phyloP scores from a whole-genome alignment of 2,888 invertebrate genomes.

The Nomada goodeniana region DNA sequence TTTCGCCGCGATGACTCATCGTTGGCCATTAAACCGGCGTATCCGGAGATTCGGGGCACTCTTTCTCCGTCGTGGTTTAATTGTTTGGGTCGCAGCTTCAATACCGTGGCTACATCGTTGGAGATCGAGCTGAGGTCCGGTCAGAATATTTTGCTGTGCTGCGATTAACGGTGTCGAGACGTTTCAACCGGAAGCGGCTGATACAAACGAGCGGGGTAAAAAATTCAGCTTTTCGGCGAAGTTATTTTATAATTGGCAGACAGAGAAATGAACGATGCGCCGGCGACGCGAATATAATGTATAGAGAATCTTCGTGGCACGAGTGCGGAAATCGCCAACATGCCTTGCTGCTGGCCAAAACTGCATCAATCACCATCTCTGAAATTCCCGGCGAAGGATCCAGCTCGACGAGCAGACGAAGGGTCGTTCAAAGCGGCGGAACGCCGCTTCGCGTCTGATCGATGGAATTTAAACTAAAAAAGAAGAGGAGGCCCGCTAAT shows the following conservation, averaged over 20 bases:
- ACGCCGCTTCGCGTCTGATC: constrained; percentile 14
- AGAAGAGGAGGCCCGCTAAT: constrained; percentile 29
- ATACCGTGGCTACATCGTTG: no score
- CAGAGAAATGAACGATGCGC: neutral
- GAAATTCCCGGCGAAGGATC: constrained; percentile 6
- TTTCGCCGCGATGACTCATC: constrained; percentile 8
- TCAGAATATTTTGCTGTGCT: no score
- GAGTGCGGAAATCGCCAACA: neutral
- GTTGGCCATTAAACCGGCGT: neutral
- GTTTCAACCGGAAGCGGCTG: no score
- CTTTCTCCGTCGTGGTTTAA: no score
- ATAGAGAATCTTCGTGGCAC: neutral
- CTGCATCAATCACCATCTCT: constrained; percentile 28
- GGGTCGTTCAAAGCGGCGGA: constrained; percentile 1
- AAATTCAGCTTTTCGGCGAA: no score
- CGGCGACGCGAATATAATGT: neutral
- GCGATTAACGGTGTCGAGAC: no score
- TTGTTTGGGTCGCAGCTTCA: no score
- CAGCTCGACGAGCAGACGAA: neutral
- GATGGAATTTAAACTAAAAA: constrained; percentile 52
- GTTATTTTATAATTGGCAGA: neutral
- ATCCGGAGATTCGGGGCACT: no score
- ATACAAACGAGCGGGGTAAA: no score
- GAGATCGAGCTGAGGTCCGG: no score
- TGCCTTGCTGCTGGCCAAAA: neutral